phyloP scores from a whole-genome alignment of 2,888 invertebrate genomes.

The Cerastis rubricosa region DNA sequence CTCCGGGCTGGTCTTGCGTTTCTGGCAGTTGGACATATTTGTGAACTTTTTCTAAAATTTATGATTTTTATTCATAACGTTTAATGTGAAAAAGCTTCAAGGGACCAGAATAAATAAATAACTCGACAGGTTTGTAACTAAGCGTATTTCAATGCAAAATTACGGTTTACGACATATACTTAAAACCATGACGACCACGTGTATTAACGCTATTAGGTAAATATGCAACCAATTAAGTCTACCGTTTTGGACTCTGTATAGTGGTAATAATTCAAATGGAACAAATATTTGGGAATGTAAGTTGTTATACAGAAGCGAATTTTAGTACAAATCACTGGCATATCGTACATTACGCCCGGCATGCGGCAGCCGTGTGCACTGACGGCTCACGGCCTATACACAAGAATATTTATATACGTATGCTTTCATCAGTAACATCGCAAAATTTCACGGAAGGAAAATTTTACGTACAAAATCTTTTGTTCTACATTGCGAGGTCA shows the following conservation, averaged over 20 bases:
- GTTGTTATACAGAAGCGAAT: conserved; percentile 19
- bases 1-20: conserved; percentile 65
- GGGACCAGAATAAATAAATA: neutral
- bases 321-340: conserved; percentile 39
- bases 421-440: conserved; percentile 26
- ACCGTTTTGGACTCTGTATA: conserved; percentile 13
- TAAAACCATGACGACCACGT: conserved; percentile 21
- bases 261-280: conserved; percentile 35
- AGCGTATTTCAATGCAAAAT: conserved; percentile 24
- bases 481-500: conserved; percentile 49
- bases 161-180: conserved; percentile 16
- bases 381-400: conserved; percentile 44
- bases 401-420: conserved; percentile 48
- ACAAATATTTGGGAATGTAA: conserved; percentile 34
- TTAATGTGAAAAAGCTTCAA: neutral
- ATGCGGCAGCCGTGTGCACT: conserved; percentile 38
- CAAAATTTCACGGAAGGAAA: conserved; percentile 38
- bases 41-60: conserved; percentile 31
- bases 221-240: conserved; percentile 39
- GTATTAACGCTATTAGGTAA: conserved; percentile 35
- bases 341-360: conserved; percentile 48
- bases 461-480: conserved; percentile 53
- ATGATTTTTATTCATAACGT: conserved; percentile 16
- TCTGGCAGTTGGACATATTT: conserved; percentile 53
- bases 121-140: neutral